A percentile compares a stretch with the other conserved stretches of the same genome.
These are phyloP conservation scores for Glareola pratincola DNA, from an alignment of 2,113 vertebrate species.

Conservation along the genomic window DNA sequence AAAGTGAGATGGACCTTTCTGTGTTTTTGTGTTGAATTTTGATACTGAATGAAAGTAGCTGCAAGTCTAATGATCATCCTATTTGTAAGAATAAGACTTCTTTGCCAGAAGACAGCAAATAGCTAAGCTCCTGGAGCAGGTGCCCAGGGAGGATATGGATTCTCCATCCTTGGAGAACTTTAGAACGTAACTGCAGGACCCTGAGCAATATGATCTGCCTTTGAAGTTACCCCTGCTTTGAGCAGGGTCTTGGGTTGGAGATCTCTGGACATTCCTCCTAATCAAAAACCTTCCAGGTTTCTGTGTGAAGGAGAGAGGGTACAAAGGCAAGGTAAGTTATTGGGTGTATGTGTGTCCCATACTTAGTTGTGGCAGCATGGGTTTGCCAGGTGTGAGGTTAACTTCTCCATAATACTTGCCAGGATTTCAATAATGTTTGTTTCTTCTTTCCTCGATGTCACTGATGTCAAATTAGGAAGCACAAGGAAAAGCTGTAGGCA, in stretches of 20 bases:
- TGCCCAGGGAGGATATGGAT: background rate
- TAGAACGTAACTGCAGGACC: background rate
- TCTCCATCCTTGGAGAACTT: background rate
- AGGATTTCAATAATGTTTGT: background rate
- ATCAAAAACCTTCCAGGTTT: background rate
- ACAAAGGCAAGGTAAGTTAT: background rate
- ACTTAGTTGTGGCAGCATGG: background rate
- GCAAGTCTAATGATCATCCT: background rate
- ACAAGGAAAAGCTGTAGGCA: background rate
- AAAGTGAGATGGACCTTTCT: background rate
- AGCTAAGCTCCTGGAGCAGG: background rate
- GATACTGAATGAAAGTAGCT: background rate
- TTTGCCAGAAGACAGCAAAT: background rate
- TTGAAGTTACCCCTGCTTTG: background rate
- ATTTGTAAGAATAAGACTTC: background rate
- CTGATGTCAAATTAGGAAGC: background rate
- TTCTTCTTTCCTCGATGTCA: background rate
- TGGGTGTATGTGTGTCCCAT: accelerated
- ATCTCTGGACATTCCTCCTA: background rate
- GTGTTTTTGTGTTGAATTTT: background rate
- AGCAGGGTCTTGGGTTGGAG: background rate
- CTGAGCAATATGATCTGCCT: background rate
- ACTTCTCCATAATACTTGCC: accelerated
- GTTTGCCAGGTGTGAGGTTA: background rate
- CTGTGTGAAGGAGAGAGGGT: background rate